These are phyloP conservation scores for Piprites chloris DNA, from an alignment of 2,113 vertebrate genomes.

Conservation along the genomic window DNA sequence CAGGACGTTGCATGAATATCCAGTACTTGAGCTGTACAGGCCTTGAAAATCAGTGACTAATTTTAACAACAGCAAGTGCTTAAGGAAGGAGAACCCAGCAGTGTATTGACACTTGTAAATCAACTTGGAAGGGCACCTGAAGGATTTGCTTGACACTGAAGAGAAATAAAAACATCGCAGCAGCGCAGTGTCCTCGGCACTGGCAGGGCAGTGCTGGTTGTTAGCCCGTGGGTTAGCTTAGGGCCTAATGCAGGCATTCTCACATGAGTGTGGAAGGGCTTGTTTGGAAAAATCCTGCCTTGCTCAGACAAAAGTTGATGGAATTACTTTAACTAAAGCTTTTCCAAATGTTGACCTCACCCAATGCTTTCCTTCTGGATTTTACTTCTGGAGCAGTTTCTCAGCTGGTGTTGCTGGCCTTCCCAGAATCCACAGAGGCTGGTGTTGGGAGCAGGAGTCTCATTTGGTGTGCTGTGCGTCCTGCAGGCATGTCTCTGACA, in stretches of 20 bases:
- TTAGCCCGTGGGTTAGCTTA: not conserved
- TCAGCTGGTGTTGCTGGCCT: not conserved
- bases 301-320: not conserved
- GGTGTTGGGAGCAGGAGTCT: not conserved
- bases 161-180: slow-evolving; percentile 44
- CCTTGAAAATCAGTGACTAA: not conserved
- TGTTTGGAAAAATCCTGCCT: not conserved
- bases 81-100: not conserved
- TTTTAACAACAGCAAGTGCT: not conserved
- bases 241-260: not conserved
- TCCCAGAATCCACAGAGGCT: not conserved
- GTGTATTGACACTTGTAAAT: slow-evolving; percentile 24
- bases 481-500: not conserved
- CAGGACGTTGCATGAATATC: not conserved
- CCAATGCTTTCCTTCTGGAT: not conserved
- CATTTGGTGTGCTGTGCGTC: not conserved
- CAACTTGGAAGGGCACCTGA: not conserved
- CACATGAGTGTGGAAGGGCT: not conserved
- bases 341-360: not conserved
- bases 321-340: not conserved
- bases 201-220: not conserved
- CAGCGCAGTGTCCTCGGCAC: not conserved
- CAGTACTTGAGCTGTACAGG: not conserved
- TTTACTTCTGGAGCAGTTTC: not conserved
- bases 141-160: slow-evolving; percentile 46